Conservation (phyloP, 2,113 vertebrate genomes). For the Mellivora capensis region DNA sequence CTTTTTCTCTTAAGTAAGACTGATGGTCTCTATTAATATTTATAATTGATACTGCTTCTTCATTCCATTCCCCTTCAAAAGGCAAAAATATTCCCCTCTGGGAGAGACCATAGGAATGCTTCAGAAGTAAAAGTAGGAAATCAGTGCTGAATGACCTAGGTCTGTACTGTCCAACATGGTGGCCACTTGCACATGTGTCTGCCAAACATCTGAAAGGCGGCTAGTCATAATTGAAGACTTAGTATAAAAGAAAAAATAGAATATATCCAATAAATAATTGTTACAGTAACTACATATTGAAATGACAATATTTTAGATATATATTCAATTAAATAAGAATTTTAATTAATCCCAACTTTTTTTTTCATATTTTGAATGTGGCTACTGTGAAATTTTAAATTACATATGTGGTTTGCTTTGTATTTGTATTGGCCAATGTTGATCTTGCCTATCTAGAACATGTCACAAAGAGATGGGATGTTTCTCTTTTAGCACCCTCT, state of each 20-base stretch:
- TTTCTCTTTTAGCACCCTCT: not conserved
- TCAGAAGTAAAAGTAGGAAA: not conserved
- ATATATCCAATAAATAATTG: conserved; percentile 1
- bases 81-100: not conserved
- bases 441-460: not conserved
- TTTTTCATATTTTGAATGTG: not conserved
- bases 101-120: not conserved
- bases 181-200: not conserved
- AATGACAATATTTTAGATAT: not conserved
- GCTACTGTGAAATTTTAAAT: not conserved
- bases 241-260: conserved; percentile 5
- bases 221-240: not conserved
- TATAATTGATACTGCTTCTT: not conserved
- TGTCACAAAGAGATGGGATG: not conserved
- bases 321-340: not conserved
- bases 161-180: not conserved
- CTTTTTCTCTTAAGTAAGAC: not conserved
- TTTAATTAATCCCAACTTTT: not conserved
- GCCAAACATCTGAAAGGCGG: not conserved
- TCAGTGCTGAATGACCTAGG: not conserved
- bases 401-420: not conserved
- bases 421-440: conserved; percentile 5
- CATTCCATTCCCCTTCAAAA: not conserved
- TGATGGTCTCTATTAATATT: not conserved
- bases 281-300: not conserved